These are phyloP conservation scores for Drosophila subquinaria DNA, from an alignment of 2,888 invertebrate species.

Conservation along the genomic window DNA sequence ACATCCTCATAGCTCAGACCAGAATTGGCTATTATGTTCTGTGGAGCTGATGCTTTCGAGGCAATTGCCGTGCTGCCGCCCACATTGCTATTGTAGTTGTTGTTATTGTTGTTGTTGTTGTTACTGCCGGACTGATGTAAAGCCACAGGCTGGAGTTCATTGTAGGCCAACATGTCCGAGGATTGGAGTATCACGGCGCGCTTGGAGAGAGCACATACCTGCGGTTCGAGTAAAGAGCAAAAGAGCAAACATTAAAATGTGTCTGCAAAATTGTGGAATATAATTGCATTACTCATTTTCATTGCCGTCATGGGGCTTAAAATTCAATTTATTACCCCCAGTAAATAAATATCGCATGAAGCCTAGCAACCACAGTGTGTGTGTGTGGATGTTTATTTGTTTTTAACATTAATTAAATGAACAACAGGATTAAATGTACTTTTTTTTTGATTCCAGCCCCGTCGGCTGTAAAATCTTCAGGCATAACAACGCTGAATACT, in stretches of 20 bases:
- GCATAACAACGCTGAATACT: slow-evolving; percentile 20
- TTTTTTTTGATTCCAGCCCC: slow-evolving; percentile 38
- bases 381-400: slow-evolving; percentile 61
- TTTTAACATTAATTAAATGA: slow-evolving; percentile 75
- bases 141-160: slow-evolving; percentile 76
- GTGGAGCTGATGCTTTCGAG: slow-evolving; percentile 79
- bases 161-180: slow-evolving; percentile 85
- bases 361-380: background rate
- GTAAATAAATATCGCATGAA: slow-evolving; percentile 49
- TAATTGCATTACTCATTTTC: slow-evolving; percentile 53
- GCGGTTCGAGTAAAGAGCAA: slow-evolving; percentile 57
- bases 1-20: slow-evolving; percentile 94
- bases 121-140: slow-evolving; percentile 58
- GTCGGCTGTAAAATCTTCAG: slow-evolving; percentile 13
- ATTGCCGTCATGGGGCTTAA: slow-evolving; percentile 53
- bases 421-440: slow-evolving; percentile 68
- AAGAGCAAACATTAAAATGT: slow-evolving; percentile 42
- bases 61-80: slow-evolving; percentile 68
- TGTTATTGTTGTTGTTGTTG: slow-evolving; percentile 55
- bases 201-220: slow-evolving; percentile 91
- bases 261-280: slow-evolving; percentile 41
- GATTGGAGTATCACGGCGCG: slow-evolving; percentile 88
- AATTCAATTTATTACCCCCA: slow-evolving; percentile 70
- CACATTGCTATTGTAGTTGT: slow-evolving; percentile 44
- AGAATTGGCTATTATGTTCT: slow-evolving; percentile 85